Base-by-base conservation (phyloP, 2,113 vertebrate genomes). In the Setophaga kirtlandii region DNA sequence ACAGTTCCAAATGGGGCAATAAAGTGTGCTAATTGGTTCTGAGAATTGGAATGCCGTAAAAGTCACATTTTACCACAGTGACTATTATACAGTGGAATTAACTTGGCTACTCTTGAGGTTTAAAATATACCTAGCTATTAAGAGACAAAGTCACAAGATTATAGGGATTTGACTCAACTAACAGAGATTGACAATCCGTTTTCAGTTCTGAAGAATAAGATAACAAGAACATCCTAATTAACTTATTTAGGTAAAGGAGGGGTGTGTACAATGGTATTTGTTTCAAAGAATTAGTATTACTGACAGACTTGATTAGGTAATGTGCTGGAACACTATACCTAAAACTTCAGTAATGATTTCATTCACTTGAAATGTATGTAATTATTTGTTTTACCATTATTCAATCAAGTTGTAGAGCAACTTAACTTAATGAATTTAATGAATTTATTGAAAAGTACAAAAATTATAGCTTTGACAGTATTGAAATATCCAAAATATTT, bases 11-110 rank as follows among this genome's bases (percentile, higher is more conserved):
- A 97, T 96, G 81, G 78, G 96, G 90, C 93, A 92, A 97, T 97
- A 98, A 97, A 98, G 58, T 96, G 86, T 95, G 92, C 80, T 97
- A 97, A 97, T 95, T 98, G 94, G 90, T 96, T 88, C 50, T 96
- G 89, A 97, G 83, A 95, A 93, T 89, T 96, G 96, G 68, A 96
- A 95, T 67, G 93, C 82, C 78, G 12, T 97, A 91, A 97, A 98
- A 96, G 78, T 58, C 41, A 96, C 85, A 95, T 96, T 97, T 96
- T 97, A 97, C 71, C 93, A 60, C 92, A 83, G 75, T 91, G 84
- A 53, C 85, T 89, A 64, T 96, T 97, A 97, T 94, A 94, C 20
- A 91, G 42, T 80, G 55, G 88, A 97, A 95, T 91, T 97, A 97
- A 92, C 59, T 97, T 96, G 93, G 87, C 79, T 93, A 27, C 84